Base-by-base conservation (phyloP, 2,113 vertebrate species). In the Cyprinus carpio region DNA sequence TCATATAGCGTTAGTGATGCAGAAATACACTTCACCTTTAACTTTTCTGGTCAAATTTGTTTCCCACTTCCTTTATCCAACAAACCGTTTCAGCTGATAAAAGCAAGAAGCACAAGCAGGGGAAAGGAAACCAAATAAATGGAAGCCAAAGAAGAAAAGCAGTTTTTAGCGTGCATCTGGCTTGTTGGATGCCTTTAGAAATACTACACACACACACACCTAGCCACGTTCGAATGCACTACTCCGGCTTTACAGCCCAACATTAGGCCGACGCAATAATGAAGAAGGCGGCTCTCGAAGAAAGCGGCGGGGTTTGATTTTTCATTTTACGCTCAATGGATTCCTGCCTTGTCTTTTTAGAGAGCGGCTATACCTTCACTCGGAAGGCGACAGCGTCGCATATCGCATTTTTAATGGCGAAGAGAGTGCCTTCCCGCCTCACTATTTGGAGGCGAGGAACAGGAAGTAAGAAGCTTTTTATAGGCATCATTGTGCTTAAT, bases 291-390 rank as follows among this genome's bases (percentile, higher is more conserved):
- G n/a, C n/a, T n/a, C n/a, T n/a, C n/a, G n/a, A n/a, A n/a, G n/a
- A n/a, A n/a, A n/a, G n/a, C n/a, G n/a, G n/a, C n/a, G n/a, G n/a
- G n/a, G n/a, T n/a, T 96, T 96, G 96, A 96, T 96, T 96, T 96
- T 96, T 92, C 96, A 96, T 96, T 96, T n/a, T 96, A 95, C 95
- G 94, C 96, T 96, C 95, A 96, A 94, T 96, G 94, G 96, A 96
- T 95, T 95, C 96, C 95, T 96, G 95, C 95, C 95, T 95, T 95
- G 95, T 96, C 95, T 96, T 95, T 96, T 95, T 84, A 95, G 94
- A 94, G 94, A 95, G 93, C 40, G 92, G 94, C 75, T 64, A 71
- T 80, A 79, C 75, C 75, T 67, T 43, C 62, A 79, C 62, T 71
- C 71, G 46, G 75, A n/a, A n/a, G 78, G 54, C 76, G 49, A 84